Percentiles rank a stretch among this genome's conserved stretches.
phyloP scores from a whole-genome alignment of 2,888 invertebrate genomes.

The Apocheima hispidaria region DNA sequence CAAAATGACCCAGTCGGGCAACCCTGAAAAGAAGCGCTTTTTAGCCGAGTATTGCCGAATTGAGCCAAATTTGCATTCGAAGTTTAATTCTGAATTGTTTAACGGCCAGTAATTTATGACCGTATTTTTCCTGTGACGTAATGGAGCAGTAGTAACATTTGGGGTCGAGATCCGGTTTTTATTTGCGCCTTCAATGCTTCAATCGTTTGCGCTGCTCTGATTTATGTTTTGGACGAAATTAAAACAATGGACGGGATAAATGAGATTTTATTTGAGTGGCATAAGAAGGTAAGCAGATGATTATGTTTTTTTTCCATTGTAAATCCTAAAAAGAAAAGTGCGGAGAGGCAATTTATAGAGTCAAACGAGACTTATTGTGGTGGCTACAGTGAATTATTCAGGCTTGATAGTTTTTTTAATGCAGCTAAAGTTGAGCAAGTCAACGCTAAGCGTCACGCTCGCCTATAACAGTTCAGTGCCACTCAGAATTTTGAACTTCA shows the following conservation, averaged over 20 bases:
- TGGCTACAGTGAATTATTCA: too few species aligned
- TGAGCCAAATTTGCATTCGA: slow-evolving; percentile 40
- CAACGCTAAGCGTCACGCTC: too few species aligned
- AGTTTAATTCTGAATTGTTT: slow-evolving; percentile 46
- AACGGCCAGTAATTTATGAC: slow-evolving; percentile 43
- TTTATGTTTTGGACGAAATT: slow-evolving; percentile 28
- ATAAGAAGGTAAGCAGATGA: background rate
- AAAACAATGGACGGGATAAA: slow-evolving; percentile 27
- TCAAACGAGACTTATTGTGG: too few species aligned
- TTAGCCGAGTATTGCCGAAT: slow-evolving; percentile 28
- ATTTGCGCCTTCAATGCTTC: slow-evolving; percentile 26
- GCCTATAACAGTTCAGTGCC: too few species aligned
- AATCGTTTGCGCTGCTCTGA: slow-evolving; percentile 24
- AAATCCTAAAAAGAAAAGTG: background rate
- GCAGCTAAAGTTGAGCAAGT: too few species aligned
- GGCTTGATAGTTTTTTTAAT: too few species aligned
- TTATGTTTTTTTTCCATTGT: background rate
- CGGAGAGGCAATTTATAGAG: too few species aligned
- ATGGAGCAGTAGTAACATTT: slow-evolving; percentile 41
- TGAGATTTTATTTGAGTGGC: slow-evolving; percentile 10
- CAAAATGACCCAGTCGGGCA: background rate
- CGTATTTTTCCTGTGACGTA: slow-evolving; percentile 40
- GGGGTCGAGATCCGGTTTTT: slow-evolving; percentile 32
- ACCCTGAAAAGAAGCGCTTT: slow-evolving; percentile 17
- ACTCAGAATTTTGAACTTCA: too few species aligned